Evolutionary conservation across 2,113 vertebrate species (phyloP).

Genomic region (Mesitornis unicolor): DNA sequence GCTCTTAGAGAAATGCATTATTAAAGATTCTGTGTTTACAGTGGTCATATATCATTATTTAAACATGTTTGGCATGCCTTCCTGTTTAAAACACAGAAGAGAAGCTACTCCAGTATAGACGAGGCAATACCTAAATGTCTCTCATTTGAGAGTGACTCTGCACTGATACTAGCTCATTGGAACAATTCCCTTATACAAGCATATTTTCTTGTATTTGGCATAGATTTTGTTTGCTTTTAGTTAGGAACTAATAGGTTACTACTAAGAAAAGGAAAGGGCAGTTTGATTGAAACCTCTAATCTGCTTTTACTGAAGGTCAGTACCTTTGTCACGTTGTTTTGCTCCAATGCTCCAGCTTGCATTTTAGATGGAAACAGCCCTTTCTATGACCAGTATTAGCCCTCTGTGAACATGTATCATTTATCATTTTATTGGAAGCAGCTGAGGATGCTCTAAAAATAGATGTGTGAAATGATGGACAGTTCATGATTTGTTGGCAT

Average conservation of each 20-base stretch:
- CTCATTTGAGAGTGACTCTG: background rate
- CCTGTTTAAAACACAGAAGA: background rate
- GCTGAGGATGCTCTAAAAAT: constrained; percentile 79
- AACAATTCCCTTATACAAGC: background rate
- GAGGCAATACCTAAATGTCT: background rate
- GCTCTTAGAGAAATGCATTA: background rate
- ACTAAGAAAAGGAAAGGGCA: constrained; percentile 1
- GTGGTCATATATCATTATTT: background rate
- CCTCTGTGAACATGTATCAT: constrained; percentile 44
- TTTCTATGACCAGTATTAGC: background rate
- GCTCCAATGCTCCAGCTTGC: background rate
- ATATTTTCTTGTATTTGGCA: background rate
- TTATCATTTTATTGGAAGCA: constrained; percentile 70
- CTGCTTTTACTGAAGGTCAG: constrained; percentile 2
- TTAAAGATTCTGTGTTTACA: background rate
- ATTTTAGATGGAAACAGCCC: constrained; percentile 45
- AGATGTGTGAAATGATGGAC: constrained; percentile 66
- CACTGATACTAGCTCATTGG: background rate
- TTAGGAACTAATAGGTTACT: background rate
- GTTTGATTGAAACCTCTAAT: background rate
- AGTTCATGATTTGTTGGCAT: constrained; percentile 68
- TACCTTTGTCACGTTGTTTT: background rate
- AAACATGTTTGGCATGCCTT: background rate
- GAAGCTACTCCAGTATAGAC: background rate
- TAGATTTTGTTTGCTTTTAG: background rate